A percentile compares a stretch with the other conserved stretches of the same genome.
These are phyloP conservation scores for Biston stratarius DNA, from an alignment of 2,888 invertebrate genomes.

Conservation along the genomic window DNA sequence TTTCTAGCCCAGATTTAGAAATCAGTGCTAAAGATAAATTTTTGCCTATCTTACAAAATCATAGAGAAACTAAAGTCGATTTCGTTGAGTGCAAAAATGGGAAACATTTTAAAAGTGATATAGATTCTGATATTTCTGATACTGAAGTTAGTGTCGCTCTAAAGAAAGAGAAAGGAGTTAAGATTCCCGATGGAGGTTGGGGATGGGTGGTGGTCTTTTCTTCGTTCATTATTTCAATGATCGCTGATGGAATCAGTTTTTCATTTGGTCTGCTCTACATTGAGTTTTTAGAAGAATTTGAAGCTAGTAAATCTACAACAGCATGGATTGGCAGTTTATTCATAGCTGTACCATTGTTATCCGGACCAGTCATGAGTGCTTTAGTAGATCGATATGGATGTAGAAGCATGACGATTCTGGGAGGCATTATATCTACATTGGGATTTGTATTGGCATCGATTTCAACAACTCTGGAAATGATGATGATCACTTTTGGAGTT, in stretches of 20 bases:
- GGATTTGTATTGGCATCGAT: slow-evolving; percentile 92
- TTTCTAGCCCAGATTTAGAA: slow-evolving; percentile 76
- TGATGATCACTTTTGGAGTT: slow-evolving; percentile 94
- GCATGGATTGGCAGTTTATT: slow-evolving; percentile 96
- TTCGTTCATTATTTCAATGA: slow-evolving; percentile 94
- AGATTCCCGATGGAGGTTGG: slow-evolving; percentile 94
- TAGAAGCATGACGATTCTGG: slow-evolving; percentile 90
- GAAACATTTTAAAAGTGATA: slow-evolving; percentile 43
- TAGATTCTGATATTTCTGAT: slow-evolving; percentile 45
- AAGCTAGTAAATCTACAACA: slow-evolving; percentile 93
- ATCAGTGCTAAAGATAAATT: slow-evolving; percentile 61
- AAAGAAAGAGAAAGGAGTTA: slow-evolving; percentile 69
- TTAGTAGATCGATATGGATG: slow-evolving; percentile 96
- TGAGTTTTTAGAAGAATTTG: slow-evolving; percentile 93
- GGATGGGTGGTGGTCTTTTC: slow-evolving; percentile 96
- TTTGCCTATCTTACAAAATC: slow-evolving; percentile 42
- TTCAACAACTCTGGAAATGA: slow-evolving; percentile 90
- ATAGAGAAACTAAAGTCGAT: slow-evolving; percentile 52
- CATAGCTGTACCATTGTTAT: slow-evolving; percentile 94
- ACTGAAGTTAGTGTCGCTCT: slow-evolving; percentile 48
- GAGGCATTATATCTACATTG: slow-evolving; percentile 90
- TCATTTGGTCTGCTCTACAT: slow-evolving; percentile 96
- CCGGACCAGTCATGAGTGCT: slow-evolving; percentile 94
- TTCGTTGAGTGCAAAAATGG: slow-evolving; percentile 41
- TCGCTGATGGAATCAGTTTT: slow-evolving; percentile 97